These are phyloP conservation scores for Eulemur rubriventer DNA, from an alignment of 2,797 vertebrate species.

Conservation along the genomic window DNA sequence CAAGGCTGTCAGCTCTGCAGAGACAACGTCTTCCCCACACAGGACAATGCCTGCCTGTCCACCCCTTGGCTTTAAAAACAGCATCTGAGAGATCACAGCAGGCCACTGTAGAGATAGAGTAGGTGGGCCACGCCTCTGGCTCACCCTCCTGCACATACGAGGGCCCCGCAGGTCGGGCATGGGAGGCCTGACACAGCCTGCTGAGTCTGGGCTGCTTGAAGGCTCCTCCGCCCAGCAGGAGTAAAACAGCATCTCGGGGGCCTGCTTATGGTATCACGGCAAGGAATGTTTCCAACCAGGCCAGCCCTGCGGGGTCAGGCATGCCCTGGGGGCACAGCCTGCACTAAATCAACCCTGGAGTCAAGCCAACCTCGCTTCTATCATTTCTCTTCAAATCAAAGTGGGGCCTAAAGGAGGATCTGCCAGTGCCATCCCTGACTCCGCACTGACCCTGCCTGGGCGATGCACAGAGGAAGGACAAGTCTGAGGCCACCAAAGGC, in stretches of 20 bases:
- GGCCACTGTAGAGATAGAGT: neutral
- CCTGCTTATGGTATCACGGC: fast-evolving
- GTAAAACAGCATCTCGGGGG: too few relatives aligned
- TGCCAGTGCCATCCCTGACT: neutral
- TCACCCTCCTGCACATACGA: neutral
- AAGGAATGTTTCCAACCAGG: neutral
- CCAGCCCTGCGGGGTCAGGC: neutral
- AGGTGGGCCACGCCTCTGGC: neutral
- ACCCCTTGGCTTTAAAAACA: neutral
- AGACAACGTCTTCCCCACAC: neutral
- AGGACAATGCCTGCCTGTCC: neutral
- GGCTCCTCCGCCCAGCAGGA: fast-evolving
- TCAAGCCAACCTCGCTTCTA: neutral
- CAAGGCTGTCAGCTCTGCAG: neutral
- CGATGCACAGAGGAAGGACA: neutral
- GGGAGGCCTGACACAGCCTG: neutral
- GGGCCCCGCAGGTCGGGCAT: fast-evolving
- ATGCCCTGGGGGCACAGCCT: neutral
- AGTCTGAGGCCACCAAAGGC: neutral
- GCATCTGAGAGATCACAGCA: neutral
- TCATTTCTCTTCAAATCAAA: too few relatives aligned
- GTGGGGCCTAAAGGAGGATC: neutral
- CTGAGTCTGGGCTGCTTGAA: neutral
- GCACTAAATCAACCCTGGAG: neutral
- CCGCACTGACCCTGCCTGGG: neutral